Base-by-base conservation (phyloP, 64 coral and sea anemone species). In the Platygyra sinensis region DNA sequence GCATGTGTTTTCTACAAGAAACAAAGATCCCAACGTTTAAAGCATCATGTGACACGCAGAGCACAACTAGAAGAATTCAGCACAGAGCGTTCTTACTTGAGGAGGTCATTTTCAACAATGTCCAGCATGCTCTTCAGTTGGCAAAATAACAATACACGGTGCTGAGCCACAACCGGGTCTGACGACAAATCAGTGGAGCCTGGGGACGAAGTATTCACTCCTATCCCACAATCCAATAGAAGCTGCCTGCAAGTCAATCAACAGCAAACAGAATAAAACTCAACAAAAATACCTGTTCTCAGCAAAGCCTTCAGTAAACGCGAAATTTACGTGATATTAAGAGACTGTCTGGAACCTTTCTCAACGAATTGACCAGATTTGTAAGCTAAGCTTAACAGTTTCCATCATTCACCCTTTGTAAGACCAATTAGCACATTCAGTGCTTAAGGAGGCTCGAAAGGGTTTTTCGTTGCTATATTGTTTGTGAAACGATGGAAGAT, bases 111-210 rank as follows among this genome's bases (percentile, higher is more conserved):
- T 92, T 99, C 97, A 28, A 99, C 78, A 59, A 99, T 99, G 73
- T 99, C 91, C 88, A 99, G 67, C 97, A 99, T 96, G 50, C 97
- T 96, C 65, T 99, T 99, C 65, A 99, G 78, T 72, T 99, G 97
- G 79, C 97, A 99, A 42, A 99, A 99, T 52, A 99, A 60, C 76
- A 99, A 80, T 13, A 99, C 97, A 17, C 97, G 94, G 51, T 99
- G 97, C 49, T 99, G 97, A 67, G 97, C 96, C 25, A 99, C 97
- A 73, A 99, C 88, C 6, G 97, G 94, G 36, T 99, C 97, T 36
- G 97, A 79, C 2, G 90, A 87, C 74, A 99, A 63, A 60, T 93
- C 97, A 92, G 60, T 87, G 62, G 91, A 87, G 74, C 87, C 80
- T 85, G 83, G 52, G 42, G 79, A 67, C 30, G 95, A 93, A 12